A percentile compares a stretch with the other conserved stretches of the same genome.
Evolutionary conservation across 2,797 vertebrate genomes (phyloP).

Genomic region (Malacoraja senta): DNA sequence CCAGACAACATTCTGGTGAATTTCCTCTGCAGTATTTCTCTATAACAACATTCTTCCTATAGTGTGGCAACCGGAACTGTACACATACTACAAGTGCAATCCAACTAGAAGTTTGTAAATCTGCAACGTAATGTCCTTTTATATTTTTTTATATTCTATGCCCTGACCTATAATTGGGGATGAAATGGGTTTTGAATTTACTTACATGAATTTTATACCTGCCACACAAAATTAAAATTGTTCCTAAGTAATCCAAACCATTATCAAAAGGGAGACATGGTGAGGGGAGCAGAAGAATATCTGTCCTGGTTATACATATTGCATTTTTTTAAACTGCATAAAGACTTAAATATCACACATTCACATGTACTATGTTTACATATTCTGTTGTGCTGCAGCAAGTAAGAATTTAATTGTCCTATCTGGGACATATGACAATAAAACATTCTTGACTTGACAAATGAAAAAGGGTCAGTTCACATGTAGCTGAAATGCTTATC

Average conservation of each 20-base stretch:
- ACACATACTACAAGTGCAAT: no score
- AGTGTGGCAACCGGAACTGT: no score
- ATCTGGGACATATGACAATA: no score
- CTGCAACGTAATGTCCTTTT: no score
- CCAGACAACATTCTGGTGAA: no score
- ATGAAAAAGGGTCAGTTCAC: neutral
- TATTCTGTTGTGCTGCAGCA: no score
- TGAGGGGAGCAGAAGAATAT: neutral
- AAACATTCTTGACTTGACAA: neutral
- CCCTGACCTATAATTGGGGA: neutral
- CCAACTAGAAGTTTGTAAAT: no score
- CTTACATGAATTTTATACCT: neutral
- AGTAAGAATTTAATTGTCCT: no score
- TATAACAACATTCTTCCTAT: no score
- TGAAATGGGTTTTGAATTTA: neutral
- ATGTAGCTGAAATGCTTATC: neutral
- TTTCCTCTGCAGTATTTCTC: no score
- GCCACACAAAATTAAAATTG: neutral
- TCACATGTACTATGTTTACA: neutral
- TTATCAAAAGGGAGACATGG: neutral
- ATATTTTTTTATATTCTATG: no score
- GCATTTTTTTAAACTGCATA: neutral
- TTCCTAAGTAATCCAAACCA: neutral
- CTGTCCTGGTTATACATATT: neutral
- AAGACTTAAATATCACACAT: neutral